These are phyloP conservation scores for Andinoacara biseriatus DNA, from an alignment of 2,113 vertebrate species.

Conservation along the genomic window DNA sequence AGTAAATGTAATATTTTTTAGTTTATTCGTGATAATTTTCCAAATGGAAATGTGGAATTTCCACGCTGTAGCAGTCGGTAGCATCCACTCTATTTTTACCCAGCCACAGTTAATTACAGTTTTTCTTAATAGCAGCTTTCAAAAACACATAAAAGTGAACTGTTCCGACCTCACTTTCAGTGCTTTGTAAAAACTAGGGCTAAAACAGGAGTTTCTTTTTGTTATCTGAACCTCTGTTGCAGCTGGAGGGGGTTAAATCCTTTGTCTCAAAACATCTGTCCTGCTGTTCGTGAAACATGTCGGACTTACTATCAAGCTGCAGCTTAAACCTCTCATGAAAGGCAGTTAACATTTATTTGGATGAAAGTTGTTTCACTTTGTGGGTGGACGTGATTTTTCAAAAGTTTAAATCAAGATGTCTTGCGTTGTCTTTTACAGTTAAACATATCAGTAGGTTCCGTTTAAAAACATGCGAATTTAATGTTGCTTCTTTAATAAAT, in stretches of 20 bases:
- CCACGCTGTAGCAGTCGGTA: background rate
- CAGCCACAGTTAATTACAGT: slow-evolving; percentile 65
- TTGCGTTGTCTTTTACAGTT: background rate
- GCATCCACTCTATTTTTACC: slow-evolving; percentile 47
- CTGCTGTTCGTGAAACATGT: slow-evolving; percentile 59
- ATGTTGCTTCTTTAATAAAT: background rate
- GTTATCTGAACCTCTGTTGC: slow-evolving; percentile 30
- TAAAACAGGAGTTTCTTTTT: slow-evolving; percentile 8
- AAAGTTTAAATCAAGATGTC: background rate
- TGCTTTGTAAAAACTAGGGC: slow-evolving; percentile 20
- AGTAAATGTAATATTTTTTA: background rate
- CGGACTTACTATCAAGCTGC: background rate
- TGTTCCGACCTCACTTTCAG: background rate
- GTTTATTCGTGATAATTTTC: background rate
- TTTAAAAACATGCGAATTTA: background rate
- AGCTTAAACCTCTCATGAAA: background rate
- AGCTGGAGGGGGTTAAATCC: slow-evolving; percentile 65
- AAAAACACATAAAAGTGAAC: slow-evolving; percentile 29
- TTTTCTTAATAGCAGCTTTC: slow-evolving; percentile 68
- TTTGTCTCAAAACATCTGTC: slow-evolving; percentile 80
- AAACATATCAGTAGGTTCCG: slow-evolving; percentile 1
- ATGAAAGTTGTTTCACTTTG: background rate
- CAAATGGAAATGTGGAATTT: background rate
- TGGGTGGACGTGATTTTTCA: background rate
- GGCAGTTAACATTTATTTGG: background rate